Evolutionary conservation across 2,797 vertebrate genomes (phyloP).

Genomic region (Natrix natrix): DNA sequence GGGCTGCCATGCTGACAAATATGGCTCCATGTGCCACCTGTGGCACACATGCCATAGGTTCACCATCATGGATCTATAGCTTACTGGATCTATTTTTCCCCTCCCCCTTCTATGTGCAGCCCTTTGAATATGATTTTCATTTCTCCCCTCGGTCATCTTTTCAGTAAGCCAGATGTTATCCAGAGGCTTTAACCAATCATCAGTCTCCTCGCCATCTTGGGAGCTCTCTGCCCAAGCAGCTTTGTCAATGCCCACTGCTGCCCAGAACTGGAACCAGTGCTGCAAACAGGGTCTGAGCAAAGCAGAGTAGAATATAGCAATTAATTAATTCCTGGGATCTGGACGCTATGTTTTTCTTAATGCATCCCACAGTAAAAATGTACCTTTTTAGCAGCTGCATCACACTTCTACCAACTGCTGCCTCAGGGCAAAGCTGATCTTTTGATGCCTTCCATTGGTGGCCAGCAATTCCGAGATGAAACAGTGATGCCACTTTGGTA

Average conservation of each 20-base stretch:
- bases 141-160: background rate
- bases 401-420: background rate
- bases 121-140: background rate
- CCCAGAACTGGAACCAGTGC: background rate
- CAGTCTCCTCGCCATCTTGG: background rate
- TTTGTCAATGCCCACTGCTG: background rate
- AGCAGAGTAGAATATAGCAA: background rate
- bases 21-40: no score
- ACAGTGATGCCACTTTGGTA: background rate
- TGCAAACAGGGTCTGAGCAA: background rate
- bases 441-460: background rate
- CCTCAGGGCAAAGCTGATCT: background rate
- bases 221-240: background rate
- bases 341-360: background rate
- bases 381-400: background rate
- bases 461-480: background rate
- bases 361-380: background rate
- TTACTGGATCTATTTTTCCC: no score
- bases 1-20: no score
- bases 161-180: background rate
- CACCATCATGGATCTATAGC: no score
- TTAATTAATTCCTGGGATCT: background rate
- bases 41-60: no score
- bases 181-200: background rate
- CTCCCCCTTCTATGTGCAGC: background rate